These are phyloP conservation scores for Porites australiensis DNA, from an alignment of 64 coral and sea anemone genomes.

Conservation along the genomic window DNA sequence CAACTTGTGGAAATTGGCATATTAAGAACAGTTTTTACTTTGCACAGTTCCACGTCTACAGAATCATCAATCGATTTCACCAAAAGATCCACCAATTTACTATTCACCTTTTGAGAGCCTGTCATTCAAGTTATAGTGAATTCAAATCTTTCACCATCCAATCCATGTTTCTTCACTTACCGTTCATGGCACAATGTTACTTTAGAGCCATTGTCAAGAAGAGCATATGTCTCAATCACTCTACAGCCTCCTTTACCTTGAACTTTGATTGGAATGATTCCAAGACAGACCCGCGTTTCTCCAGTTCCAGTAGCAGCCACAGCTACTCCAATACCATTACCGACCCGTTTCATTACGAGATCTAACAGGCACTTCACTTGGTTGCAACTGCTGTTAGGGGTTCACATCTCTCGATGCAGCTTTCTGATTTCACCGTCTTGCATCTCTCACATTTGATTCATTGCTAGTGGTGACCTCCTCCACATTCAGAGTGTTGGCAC, in stretches of 20 bases:
- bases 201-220: slow-evolving; percentile 70
- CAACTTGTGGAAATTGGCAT: slow-evolving; percentile 34
- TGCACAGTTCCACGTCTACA: not conserved
- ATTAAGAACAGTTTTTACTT: slow-evolving; percentile 21
- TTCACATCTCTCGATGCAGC: not conserved
- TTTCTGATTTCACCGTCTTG: not conserved
- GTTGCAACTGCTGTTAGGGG: not conserved
- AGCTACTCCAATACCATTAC: not conserved
- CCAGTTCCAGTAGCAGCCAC: slow-evolving; percentile 43
- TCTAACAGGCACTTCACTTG: not conserved
- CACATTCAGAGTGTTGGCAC: not conserved
- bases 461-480: not conserved
- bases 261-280: slow-evolving; percentile 76
- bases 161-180: not conserved
- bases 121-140: slow-evolving; percentile 38
- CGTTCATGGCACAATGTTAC: slow-evolving; percentile 70
- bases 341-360: not conserved
- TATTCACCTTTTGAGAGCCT: not conserved
- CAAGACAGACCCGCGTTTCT: slow-evolving; percentile 65
- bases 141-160: not conserved
- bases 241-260: slow-evolving; percentile 17
- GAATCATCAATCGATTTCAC: slow-evolving; percentile 37
- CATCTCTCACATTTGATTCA: not conserved
- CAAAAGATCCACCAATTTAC: not conserved
- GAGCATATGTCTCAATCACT: slow-evolving; percentile 58